phyloP scores from a whole-genome alignment of 2,888 invertebrate species.

The Ophonus ardosiacus region DNA sequence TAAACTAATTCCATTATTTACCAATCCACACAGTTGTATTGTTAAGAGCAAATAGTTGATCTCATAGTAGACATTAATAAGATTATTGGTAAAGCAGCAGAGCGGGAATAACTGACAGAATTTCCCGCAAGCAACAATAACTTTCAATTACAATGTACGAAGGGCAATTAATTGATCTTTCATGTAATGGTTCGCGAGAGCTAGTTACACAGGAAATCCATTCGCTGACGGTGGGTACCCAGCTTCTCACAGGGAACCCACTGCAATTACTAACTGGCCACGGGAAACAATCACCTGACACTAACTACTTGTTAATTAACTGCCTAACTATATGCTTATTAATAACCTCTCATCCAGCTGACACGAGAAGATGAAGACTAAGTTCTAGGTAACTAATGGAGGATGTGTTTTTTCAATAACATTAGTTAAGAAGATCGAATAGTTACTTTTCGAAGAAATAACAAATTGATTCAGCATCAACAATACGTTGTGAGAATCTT shows the following conservation, averaged over 20 bases:
- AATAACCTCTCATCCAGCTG: neutral
- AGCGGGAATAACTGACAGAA: slow-evolving; percentile 13
- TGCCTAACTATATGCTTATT: neutral
- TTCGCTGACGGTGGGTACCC: neutral
- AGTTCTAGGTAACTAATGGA: too few relatives aligned
- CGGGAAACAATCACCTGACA: neutral
- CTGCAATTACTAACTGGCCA: slow-evolving; percentile 23
- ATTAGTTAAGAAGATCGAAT: too few relatives aligned
- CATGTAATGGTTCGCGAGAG: neutral
- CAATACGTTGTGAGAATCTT: too few relatives aligned
- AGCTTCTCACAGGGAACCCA: neutral
- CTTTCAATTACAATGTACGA: slow-evolving; percentile 38
- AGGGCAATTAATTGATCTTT: slow-evolving; percentile 37
- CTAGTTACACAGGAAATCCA: slow-evolving; percentile 23
- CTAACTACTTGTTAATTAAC: slow-evolving; percentile 31
- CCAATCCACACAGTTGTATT: too few relatives aligned
- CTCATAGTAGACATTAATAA: neutral
- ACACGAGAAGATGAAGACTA: too few relatives aligned
- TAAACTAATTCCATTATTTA: too few relatives aligned
- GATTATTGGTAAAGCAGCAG: neutral
- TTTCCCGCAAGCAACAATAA: slow-evolving; percentile 31
- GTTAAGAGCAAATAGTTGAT: neutral
- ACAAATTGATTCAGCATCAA: too few relatives aligned
- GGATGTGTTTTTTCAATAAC: too few relatives aligned
- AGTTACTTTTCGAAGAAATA: too few relatives aligned